Conservation (phyloP, 2,797 vertebrate genomes). For the Enteromius mattozi region DNA sequence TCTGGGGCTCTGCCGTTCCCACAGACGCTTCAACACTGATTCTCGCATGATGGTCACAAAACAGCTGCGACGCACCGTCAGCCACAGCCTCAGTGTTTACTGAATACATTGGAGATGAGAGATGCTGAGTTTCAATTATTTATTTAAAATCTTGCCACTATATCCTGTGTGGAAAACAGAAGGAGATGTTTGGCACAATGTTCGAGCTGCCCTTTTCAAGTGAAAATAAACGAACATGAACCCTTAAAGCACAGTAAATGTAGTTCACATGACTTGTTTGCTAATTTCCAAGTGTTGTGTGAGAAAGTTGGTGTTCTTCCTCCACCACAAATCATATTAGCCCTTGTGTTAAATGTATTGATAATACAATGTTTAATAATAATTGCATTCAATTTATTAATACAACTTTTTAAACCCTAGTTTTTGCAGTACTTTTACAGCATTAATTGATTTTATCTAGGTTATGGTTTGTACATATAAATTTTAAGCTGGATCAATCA, state of each 20-base stretch:
- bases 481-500: background rate
- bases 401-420: background rate
- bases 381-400: background rate
- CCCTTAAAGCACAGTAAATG: background rate
- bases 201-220: background rate
- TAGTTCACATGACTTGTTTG: no score
- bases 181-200: background rate
- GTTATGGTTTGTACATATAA: background rate
- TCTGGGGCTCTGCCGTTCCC: conserved; percentile 29
- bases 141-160: background rate
- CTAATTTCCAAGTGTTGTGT: no score
- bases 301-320: no score
- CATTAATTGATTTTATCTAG: background rate
- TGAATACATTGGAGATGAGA: background rate
- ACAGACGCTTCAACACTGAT: conserved; percentile 24
- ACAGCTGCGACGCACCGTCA: background rate
- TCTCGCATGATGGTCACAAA: conserved; percentile 31
- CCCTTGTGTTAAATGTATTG: no score
- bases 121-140: background rate
- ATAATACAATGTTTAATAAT: background rate
- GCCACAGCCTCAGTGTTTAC: background rate
- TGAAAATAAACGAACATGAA: background rate
- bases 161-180: background rate
- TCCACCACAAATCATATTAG: no score
- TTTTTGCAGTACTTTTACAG: background rate